phyloP scores from a whole-genome alignment of 2,888 invertebrate species.

The Crepidodera aurea region DNA sequence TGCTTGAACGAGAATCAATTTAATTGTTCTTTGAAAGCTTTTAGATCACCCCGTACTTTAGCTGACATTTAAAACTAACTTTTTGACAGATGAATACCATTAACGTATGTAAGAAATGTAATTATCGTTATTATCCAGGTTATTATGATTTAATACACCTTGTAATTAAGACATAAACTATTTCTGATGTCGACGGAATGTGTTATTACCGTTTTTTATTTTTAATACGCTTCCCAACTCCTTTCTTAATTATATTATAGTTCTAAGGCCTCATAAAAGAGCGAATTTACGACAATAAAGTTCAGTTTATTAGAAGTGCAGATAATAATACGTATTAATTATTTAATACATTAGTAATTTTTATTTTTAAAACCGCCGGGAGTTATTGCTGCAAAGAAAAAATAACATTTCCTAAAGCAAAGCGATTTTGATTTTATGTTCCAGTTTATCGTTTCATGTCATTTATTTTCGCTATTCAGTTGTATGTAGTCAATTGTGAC shows the following conservation, averaged over 20 bases:
- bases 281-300: background rate
- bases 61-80: conserved; percentile 4
- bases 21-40: too few relatives aligned
- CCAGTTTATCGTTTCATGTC: too few relatives aligned
- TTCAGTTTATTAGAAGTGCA: background rate
- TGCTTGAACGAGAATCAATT: too few relatives aligned
- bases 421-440: too few relatives aligned
- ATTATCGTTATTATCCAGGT: conserved; percentile 21
- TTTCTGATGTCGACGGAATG: conserved; percentile 4
- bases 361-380: background rate
- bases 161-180: conserved; percentile 23
- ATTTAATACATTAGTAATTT: background rate
- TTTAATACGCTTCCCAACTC: conserved; percentile 4
- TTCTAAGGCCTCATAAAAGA: conserved; percentile 9
- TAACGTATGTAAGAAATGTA: conserved; percentile 11
- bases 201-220: conserved; percentile 15
- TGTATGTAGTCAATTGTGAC: too few relatives aligned
- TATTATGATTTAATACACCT: conserved; percentile 20
- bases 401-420: too few relatives aligned
- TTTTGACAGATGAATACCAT: conserved; percentile 20
- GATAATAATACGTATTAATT: conserved; percentile 4
- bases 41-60: background rate
- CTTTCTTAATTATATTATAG: background rate
- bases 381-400: background rate
- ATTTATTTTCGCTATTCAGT: too few relatives aligned